A percentile compares a stretch with the other conserved stretches of the same genome.
Evolutionary conservation across 2,113 vertebrate species (phyloP).

Genomic region (Gila orcuttii): DNA sequence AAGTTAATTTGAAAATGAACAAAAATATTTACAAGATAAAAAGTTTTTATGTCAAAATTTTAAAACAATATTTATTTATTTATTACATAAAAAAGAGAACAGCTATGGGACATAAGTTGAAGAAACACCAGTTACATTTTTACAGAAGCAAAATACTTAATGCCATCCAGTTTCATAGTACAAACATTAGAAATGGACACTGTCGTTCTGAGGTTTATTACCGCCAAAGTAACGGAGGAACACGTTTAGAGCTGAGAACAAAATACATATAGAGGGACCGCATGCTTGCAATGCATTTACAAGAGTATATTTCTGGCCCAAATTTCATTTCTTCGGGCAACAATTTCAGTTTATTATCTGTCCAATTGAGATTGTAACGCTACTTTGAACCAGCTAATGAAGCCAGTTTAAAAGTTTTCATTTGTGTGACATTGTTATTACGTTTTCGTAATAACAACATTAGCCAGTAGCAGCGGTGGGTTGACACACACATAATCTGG

Average conservation of each 20-base stretch:
- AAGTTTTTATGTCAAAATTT: too few species aligned
- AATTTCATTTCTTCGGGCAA: slow-evolving; percentile 6
- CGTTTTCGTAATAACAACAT: slow-evolving; percentile 34
- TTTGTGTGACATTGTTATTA: slow-evolving; percentile 43
- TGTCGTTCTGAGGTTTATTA: background rate
- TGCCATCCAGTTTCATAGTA: background rate
- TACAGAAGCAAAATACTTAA: background rate
- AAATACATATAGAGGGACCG: background rate
- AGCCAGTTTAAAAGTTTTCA: slow-evolving; percentile 19
- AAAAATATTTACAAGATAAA: too few species aligned
- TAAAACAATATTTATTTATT: too few species aligned
- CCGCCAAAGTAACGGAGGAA: background rate
- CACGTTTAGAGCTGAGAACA: background rate
- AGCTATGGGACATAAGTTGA: background rate
- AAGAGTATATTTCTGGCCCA: background rate
- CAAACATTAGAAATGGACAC: background rate
- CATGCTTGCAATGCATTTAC: background rate
- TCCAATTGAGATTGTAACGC: slow-evolving; percentile 18
- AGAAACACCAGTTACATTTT: background rate
- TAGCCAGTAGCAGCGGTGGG: slow-evolving; percentile 36
- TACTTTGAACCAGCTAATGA: background rate
- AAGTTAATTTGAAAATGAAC: too few species aligned
- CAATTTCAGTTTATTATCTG: slow-evolving; percentile 6
- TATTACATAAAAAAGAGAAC: too few species aligned
- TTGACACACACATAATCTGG: slow-evolving; percentile 42